A percentile compares a stretch with the other conserved stretches of the same genome.
These are phyloP conservation scores for Trilocha varians DNA, from an alignment of 2,888 invertebrate species.

Conservation along the genomic window DNA sequence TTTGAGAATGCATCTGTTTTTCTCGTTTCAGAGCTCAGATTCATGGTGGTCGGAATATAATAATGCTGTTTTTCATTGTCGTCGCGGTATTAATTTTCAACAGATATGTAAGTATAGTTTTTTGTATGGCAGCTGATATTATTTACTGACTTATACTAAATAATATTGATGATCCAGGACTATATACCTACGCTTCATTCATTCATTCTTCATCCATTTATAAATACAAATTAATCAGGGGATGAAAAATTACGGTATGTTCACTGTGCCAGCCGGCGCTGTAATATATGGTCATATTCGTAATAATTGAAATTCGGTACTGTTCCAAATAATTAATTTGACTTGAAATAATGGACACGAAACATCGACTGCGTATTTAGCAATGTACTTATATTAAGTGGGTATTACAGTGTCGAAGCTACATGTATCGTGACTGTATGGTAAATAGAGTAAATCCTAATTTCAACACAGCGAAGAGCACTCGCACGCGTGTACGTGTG, in stretches of 20 bases:
- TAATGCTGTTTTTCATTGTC: slow-evolving; percentile 56
- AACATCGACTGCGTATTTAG: not conserved
- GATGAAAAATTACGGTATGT: no score
- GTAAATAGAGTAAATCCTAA: slow-evolving; percentile 6
- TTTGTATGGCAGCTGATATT: not conserved
- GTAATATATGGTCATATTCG: no score
- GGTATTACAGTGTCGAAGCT: slow-evolving; percentile 1
- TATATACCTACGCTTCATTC: no score
- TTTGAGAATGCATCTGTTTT: not conserved
- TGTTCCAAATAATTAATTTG: not conserved
- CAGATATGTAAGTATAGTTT: slow-evolving; percentile 57
- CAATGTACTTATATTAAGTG: slow-evolving; percentile 1
- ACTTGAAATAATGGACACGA: not conserved
- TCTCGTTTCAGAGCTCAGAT: slow-evolving; percentile 40
- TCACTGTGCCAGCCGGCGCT: no score
- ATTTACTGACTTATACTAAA: slow-evolving; percentile 12
- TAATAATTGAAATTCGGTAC: no score
- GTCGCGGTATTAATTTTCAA: slow-evolving; percentile 51
- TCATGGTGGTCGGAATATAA: slow-evolving; percentile 46
- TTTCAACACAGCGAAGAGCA: slow-evolving; percentile 3
- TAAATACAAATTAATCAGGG: no score
- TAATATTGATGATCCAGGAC: no score
- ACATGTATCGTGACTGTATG: slow-evolving; percentile 1
- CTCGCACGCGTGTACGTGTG: slow-evolving; percentile 8
- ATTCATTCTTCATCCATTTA: no score